Conservation (phyloP, 2,888 invertebrate genomes). For the Andrena trimmerana region DNA sequence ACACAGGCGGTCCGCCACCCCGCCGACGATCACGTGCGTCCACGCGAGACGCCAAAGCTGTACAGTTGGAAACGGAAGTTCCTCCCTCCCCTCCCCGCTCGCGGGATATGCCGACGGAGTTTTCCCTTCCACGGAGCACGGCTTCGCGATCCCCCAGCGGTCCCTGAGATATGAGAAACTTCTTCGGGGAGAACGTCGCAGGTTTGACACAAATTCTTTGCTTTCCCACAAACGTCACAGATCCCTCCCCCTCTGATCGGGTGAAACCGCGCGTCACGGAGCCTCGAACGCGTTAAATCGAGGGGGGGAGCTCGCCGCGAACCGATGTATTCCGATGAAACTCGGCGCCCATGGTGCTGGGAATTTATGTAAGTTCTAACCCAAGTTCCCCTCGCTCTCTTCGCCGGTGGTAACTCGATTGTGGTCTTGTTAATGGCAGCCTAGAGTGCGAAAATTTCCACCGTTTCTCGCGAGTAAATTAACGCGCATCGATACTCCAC, state of each 20-base stretch:
- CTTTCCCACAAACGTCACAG: background rate
- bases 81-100: too few relatives aligned
- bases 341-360: slow-evolving; percentile 4
- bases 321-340: slow-evolving; percentile 22
- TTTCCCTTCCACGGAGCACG: slow-evolving; percentile 8
- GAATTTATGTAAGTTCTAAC: slow-evolving; percentile 35
- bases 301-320: slow-evolving; percentile 4
- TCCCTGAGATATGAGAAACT: slow-evolving; percentile 62
- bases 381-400: slow-evolving; percentile 2
- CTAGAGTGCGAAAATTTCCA: slow-evolving; percentile 27
- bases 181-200: slow-evolving; percentile 50
- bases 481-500: slow-evolving; percentile 13
- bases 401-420: slow-evolving; percentile 38
- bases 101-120: slow-evolving; percentile 24
- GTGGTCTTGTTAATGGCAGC: slow-evolving; percentile 53
- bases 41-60: slow-evolving; percentile 15
- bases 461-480: slow-evolving; percentile 33
- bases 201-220: slow-evolving; percentile 55
- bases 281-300: background rate
- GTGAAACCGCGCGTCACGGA: background rate
- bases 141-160: slow-evolving; percentile 4
- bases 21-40: slow-evolving; percentile 75
- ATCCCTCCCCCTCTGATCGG: background rate
- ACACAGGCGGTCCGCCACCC: slow-evolving; percentile 40
- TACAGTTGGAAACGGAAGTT: background rate